Base-by-base conservation (phyloP, 2,888 invertebrate genomes). In the Melangyna quadrimaculata region DNA sequence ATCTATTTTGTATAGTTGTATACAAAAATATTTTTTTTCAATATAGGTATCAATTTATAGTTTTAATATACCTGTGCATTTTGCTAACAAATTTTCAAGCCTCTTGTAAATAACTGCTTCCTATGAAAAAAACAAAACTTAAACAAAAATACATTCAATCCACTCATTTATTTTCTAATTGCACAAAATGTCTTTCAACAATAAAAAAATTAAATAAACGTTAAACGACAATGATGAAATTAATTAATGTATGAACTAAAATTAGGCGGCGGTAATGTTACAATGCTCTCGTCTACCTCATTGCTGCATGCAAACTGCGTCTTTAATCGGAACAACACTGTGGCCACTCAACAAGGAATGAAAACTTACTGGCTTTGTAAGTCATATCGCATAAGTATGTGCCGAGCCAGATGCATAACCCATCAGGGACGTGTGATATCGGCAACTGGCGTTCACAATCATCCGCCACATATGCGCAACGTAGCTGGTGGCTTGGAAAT, bases 361-460 rank as follows among this genome's bases (percentile, higher is more conserved):
- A 92, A 92, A 89, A 92, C 92, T 17, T 92, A 92, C 87, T 92
- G 92, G 92, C 89, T 92, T 61, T 92, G 92, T 87, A 92, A 92
- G 86, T 92, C 92, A 2, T 92, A 92, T 88, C 90, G 92, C 32
- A 92, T 92, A 80, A 92, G 92, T 84, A 92, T 92, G 91, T 92
- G 92, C 55, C 90, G 92, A 45, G 92, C 92, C 5, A 90, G 92
- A 77, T 92, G 92, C 80, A 92, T 92, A 77, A 92, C 92, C 29
- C 92, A 92, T 87, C 91, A 92, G 87, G 92, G 92, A 12, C 89
- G 92, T 48, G 91, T 92, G 29, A 92, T 92, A 88, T 92, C 92
- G 8, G 92, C 92, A 27, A 92, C 92, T 1, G 92, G 92, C 5
- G 91, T 92, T 8, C 92, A 92, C 83, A 92, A 92, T 86, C 92